Percentiles rank a stretch among this genome's conserved stretches.
phyloP scores from a whole-genome alignment of 1,140 invertebrate genomes.

The Rhagoletis zephyria region DNA sequence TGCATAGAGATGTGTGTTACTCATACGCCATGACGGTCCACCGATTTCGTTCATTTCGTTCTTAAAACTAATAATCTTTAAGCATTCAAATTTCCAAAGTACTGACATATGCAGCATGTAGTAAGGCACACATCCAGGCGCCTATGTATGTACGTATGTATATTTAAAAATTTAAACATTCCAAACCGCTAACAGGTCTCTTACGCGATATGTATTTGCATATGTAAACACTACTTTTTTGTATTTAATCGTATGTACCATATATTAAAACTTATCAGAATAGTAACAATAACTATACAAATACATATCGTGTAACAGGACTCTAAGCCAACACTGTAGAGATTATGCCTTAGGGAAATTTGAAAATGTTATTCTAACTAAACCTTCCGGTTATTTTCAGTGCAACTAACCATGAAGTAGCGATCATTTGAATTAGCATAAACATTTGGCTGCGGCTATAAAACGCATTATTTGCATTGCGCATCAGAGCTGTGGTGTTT shows the following conservation, averaged over 20 bases:
- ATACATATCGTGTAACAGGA: neutral
- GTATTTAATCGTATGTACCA: too few species aligned
- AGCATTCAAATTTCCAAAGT: too few species aligned
- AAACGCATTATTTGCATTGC: neutral
- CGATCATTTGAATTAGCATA: neutral
- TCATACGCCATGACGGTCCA: neutral
- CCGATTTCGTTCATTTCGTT: neutral
- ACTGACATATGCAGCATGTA: too few species aligned
- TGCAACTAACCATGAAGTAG: neutral
- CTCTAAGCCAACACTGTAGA: neutral
- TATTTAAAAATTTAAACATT: neutral
- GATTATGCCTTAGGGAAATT: slow-evolving; percentile 2
- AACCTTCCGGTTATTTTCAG: neutral
- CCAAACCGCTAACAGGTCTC: neutral
- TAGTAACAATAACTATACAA: neutral
- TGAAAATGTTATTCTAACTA: slow-evolving; percentile 11
- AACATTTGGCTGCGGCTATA: neutral
- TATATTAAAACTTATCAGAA: too few species aligned
- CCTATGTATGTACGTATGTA: neutral
- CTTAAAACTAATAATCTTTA: too few species aligned
- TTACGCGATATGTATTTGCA: too few species aligned
- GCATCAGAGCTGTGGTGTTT: neutral
- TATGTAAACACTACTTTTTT: too few species aligned
- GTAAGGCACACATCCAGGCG: neutral
- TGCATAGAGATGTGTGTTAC: neutral